phyloP scores from a whole-genome alignment of 2,113 vertebrate genomes.

The Poeciliopsis retropinna region DNA sequence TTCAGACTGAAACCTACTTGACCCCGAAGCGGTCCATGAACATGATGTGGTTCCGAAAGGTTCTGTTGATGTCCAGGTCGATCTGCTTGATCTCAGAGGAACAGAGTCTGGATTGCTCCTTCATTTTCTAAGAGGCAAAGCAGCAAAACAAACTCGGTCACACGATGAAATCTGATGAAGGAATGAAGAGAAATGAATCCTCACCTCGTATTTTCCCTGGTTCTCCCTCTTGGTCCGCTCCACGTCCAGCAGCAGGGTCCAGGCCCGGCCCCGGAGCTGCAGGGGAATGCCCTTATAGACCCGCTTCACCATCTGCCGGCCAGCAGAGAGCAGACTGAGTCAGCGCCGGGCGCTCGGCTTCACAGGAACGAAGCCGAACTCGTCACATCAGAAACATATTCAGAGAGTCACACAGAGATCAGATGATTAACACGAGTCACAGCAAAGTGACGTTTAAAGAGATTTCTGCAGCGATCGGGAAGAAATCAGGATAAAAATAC shows the following conservation, averaged over 20 bases:
- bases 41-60: constrained; percentile 93
- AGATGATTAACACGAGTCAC: too few relatives aligned
- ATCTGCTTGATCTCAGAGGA: constrained; percentile 92
- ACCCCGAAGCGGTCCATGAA: constrained; percentile 91
- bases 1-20: constrained; percentile 80
- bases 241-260: constrained; percentile 88
- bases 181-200: background rate
- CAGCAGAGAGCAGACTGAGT: background rate
- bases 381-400: background rate
- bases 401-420: background rate
- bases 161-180: background rate
- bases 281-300: constrained; percentile 91
- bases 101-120: constrained; percentile 83
- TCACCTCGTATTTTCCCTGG: constrained; percentile 87
- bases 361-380: background rate
- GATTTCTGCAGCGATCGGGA: too few relatives aligned
- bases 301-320: constrained; percentile 87
- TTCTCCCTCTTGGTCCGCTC: constrained; percentile 85
- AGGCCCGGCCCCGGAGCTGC: constrained; percentile 89
- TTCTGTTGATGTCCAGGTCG: constrained; percentile 91
- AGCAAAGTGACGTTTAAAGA: too few relatives aligned
- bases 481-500: too few relatives aligned
- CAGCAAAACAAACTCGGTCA: background rate
- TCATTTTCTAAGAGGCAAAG: constrained; percentile 83
- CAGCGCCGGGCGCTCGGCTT: background rate